Conservation (phyloP, 2,113 vertebrate species). For the Balaenoptera acutorostrata region DNA sequence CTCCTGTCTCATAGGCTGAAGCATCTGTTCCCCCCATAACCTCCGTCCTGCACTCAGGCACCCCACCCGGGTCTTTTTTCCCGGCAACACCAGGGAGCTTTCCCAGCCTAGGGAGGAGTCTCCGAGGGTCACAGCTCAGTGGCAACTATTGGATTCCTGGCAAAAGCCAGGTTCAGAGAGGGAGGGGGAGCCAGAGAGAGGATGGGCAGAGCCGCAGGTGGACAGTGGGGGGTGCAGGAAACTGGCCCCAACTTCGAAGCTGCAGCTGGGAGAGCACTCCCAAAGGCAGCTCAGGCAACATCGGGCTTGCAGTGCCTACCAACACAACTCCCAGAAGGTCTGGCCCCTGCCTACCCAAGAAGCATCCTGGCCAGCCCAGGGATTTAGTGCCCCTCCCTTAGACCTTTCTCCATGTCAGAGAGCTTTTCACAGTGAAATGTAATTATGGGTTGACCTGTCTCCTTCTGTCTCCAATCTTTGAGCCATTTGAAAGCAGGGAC, state of each 20-base stretch:
- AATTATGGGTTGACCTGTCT: not conserved
- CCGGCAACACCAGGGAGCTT: not conserved
- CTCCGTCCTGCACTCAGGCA: not conserved
- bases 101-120: not conserved
- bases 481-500: not conserved
- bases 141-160: not conserved
- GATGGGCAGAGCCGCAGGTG: accelerated
- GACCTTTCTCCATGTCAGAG: not conserved
- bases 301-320: accelerated
- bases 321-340: not conserved
- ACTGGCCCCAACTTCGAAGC: not conserved
- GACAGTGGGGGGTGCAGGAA: not conserved
- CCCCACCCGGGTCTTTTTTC: not conserved
- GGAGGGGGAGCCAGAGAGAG: not conserved
- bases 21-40: not conserved
- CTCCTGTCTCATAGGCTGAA: not conserved
- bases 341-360: not conserved
- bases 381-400: not conserved
- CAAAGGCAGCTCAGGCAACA: accelerated
- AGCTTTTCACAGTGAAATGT: not conserved
- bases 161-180: not conserved
- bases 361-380: not conserved
- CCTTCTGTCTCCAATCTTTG: not conserved
- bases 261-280: not conserved
- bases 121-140: not conserved